Base-by-base conservation (phyloP, 2,113 vertebrate species). In the Hippolais icterina region DNA sequence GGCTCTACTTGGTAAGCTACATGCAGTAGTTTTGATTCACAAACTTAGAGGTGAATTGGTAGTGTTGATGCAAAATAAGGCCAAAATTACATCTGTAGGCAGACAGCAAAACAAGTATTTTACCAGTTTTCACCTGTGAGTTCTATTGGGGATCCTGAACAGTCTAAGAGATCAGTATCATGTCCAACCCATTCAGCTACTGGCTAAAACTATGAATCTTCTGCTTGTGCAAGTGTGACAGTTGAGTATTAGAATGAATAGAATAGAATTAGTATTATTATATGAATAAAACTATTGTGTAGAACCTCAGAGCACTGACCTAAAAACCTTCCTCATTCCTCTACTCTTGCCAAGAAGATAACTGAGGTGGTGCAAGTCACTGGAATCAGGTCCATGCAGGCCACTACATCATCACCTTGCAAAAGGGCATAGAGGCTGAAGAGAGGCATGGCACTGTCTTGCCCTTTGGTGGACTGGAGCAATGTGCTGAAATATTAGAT, bases 1-100 rank as follows among this genome's bases (percentile, higher is more conserved):
- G 99, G 99, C 42, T 98, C 99, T n/a, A 99, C 99, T 29, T 99
- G 99, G 99, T 99, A 94, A 92, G 98, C 53, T 52, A 37, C 18
- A 7, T n/a, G 25, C 31, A 35, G 18, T 9, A 35, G 18, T 9
- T 19, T 27, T 56, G 52, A 28, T 39, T 84, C 41, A 57, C 46
- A 81, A 72, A 42, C 19, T 63, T 56, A 15, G 2, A 23, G 31
- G 22, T 84, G 12, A 74, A 49, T 5, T 37, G 11, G 12, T 29
- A 31, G 33, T 0, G 1, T 15, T 50, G n/a, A 22, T 60, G 24
- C n/a, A 93, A 59, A 77, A 28, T 47, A 63, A 66, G 23, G 8
- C 24, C 42, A 42, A 39, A 72, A 61, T 29, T 72, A 41, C 15
- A 9, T 35, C 44, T 87, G 23, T 60, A 53, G 39, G 50, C 19